A percentile compares a stretch with the other conserved stretches of the same genome.
phyloP scores from a whole-genome alignment of 2,888 invertebrate species.

The Camponotus fellah region DNA sequence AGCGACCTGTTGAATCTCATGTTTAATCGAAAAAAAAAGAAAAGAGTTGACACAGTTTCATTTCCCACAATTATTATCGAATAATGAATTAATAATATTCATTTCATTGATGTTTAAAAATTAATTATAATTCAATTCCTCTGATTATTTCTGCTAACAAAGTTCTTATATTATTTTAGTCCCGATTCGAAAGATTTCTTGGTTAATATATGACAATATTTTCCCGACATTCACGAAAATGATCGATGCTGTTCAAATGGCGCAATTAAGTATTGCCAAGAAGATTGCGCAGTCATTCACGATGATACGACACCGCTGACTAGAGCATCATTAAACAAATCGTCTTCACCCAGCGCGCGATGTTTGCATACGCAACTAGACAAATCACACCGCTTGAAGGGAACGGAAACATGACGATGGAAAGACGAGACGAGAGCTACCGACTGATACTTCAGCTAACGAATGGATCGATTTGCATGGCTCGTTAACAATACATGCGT shows the following conservation, averaged over 20 bases:
- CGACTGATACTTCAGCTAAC: constrained; percentile 72
- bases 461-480: constrained; percentile 76
- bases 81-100: constrained; percentile 13
- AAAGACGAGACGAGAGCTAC: constrained; percentile 72
- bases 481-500: constrained; percentile 75
- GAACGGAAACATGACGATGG: constrained; percentile 70
- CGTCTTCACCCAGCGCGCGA: constrained; percentile 33
- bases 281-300: constrained; percentile 23
- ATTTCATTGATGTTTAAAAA: background rate
- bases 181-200: background rate
- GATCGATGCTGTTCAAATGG: constrained; percentile 15
- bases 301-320: constrained; percentile 41
- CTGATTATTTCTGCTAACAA: background rate
- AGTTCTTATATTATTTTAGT: background rate
- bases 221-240: background rate
- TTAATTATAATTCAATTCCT: background rate
- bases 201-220: background rate
- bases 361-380: constrained; percentile 62
- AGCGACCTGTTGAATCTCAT: constrained; percentile 15
- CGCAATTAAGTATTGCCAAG: constrained; percentile 37
- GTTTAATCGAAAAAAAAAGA: background rate
- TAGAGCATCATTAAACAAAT: constrained; percentile 49
- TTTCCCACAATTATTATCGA: background rate
- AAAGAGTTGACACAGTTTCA: background rate
- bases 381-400: constrained; percentile 71